phyloP scores from a whole-genome alignment of 2,113 vertebrate species.

The Campylomormyrus tamandua region DNA sequence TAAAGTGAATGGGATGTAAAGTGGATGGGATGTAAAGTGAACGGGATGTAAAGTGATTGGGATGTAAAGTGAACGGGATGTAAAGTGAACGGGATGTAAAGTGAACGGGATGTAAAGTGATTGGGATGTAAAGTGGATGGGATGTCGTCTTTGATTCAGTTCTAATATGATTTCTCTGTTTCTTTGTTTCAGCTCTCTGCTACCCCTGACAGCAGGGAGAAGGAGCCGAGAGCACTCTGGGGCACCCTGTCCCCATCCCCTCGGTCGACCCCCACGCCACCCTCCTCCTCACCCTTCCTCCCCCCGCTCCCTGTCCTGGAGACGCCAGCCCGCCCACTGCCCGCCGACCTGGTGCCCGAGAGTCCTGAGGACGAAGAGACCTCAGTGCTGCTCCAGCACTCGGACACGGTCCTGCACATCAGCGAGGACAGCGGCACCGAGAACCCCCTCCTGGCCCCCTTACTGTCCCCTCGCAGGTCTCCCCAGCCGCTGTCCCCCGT shows the following conservation, averaged over 20 bases:
- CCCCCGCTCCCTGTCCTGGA: slow-evolving; percentile 50
- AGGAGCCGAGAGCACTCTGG: slow-evolving; percentile 54
- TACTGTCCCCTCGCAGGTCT: slow-evolving; percentile 37
- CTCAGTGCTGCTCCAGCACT: slow-evolving; percentile 69
- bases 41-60: too few relatives aligned
- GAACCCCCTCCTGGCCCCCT: slow-evolving; percentile 72
- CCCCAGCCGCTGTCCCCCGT: slow-evolving; percentile 60
- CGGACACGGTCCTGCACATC: slow-evolving; percentile 70
- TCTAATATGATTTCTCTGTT: neutral
- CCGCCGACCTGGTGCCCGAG: slow-evolving; percentile 42
- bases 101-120: too few relatives aligned
- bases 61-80: too few relatives aligned
- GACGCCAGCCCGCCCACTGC: slow-evolving; percentile 28
- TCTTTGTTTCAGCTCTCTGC: slow-evolving; percentile 37
- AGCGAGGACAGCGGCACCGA: slow-evolving; percentile 81
- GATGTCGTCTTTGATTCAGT: too few relatives aligned
- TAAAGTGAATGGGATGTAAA: too few relatives aligned
- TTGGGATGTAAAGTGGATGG: too few relatives aligned
- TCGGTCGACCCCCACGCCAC: slow-evolving; percentile 44
- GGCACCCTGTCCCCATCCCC: slow-evolving; percentile 59
- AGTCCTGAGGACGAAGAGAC: slow-evolving; percentile 82
- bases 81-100: too few relatives aligned
- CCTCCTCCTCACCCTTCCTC: slow-evolving; percentile 51
- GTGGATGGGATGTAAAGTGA: too few relatives aligned
- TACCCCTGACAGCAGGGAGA: slow-evolving; percentile 50